Evolutionary conservation across 2,113 vertebrate species (phyloP).

Genomic region (Oncorhynchus gorbuscha): DNA sequence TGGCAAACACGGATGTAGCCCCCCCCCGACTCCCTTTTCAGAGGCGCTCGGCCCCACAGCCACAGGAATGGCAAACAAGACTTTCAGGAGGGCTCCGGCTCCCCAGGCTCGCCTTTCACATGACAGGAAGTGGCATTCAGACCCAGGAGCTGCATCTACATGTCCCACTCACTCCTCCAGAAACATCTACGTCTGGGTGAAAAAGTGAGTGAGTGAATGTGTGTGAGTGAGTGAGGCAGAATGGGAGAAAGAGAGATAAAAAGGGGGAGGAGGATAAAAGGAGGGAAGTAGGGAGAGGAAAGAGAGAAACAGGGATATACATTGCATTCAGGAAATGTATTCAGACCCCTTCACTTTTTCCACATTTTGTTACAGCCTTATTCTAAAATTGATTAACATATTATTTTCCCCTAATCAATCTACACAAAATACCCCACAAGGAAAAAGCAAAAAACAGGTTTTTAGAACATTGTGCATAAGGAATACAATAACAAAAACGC

Average conservation of each 20-base stretch:
- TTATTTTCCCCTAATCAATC: too few relatives aligned
- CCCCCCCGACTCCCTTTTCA: slow-evolving; percentile 42
- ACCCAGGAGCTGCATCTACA: slow-evolving; percentile 74
- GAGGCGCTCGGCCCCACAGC: slow-evolving; percentile 35
- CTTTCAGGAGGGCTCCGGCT: slow-evolving; percentile 59
- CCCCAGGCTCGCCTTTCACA: slow-evolving; percentile 70
- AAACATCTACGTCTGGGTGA: slow-evolving; percentile 34
- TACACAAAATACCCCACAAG: too few relatives aligned
- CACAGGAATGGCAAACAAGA: slow-evolving; percentile 76
- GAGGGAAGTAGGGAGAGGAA: neutral
- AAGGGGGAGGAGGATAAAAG: neutral
- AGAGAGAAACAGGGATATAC: too few relatives aligned
- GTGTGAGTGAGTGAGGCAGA: neutral
- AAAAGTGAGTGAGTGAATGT: slow-evolving; percentile 11
- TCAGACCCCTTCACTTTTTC: too few relatives aligned
- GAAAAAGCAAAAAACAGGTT: too few relatives aligned
- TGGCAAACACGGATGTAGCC: slow-evolving; percentile 75
- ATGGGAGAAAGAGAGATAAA: neutral
- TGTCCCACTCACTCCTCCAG: slow-evolving; percentile 56
- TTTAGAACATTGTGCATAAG: too few relatives aligned
- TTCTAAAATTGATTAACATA: too few relatives aligned
- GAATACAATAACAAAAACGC: too few relatives aligned
- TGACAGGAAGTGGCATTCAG: slow-evolving; percentile 76
- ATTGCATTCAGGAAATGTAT: too few relatives aligned
- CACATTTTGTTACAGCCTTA: too few relatives aligned